Conservation (phyloP, 1,140 invertebrate species). For the Hylaeus volcanicus region DNA sequence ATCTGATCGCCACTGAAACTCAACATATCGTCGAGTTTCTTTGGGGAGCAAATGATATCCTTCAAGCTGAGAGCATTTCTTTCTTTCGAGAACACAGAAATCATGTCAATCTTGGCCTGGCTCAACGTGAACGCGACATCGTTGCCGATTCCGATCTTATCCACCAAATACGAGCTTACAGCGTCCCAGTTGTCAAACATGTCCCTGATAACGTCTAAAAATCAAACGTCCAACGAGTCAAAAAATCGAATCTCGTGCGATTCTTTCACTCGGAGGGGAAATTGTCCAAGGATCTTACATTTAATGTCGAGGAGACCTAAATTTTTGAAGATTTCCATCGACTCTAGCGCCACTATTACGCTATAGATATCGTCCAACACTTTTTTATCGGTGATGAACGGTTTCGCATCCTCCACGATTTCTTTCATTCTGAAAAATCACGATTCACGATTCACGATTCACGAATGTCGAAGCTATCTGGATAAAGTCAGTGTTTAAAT, state of each 20-base stretch:
- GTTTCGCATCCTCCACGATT: slow-evolving; percentile 71
- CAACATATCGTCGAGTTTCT: slow-evolving; percentile 72
- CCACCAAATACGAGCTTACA: slow-evolving; percentile 68
- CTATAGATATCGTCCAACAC: slow-evolving; percentile 75
- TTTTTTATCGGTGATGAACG: slow-evolving; percentile 64
- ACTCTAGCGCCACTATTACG: slow-evolving; percentile 73
- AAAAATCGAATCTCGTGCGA: not conserved
- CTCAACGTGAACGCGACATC: slow-evolving; percentile 65
- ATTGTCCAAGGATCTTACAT: slow-evolving; percentile 52
- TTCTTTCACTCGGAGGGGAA: not conserved
- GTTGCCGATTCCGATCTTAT: slow-evolving; percentile 68
- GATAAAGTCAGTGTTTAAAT: too few species aligned
- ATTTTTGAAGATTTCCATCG: slow-evolving; percentile 77
- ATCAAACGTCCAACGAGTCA: not conserved
- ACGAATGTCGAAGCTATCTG: not conserved
- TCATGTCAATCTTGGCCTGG: slow-evolving; percentile 74
- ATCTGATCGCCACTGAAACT: slow-evolving; percentile 65
- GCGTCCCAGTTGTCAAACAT: slow-evolving; percentile 77
- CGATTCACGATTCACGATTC: too few species aligned
- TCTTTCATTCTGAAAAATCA: slow-evolving; percentile 64
- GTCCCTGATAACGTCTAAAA: slow-evolving; percentile 70
- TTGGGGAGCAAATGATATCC: slow-evolving; percentile 73
- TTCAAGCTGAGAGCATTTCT: slow-evolving; percentile 68
- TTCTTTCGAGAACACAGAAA: slow-evolving; percentile 74
- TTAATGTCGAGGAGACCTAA: slow-evolving; percentile 72